Evolutionary conservation across 2,113 vertebrate genomes (phyloP).

Genomic region (Prietella phreatophila): DNA sequence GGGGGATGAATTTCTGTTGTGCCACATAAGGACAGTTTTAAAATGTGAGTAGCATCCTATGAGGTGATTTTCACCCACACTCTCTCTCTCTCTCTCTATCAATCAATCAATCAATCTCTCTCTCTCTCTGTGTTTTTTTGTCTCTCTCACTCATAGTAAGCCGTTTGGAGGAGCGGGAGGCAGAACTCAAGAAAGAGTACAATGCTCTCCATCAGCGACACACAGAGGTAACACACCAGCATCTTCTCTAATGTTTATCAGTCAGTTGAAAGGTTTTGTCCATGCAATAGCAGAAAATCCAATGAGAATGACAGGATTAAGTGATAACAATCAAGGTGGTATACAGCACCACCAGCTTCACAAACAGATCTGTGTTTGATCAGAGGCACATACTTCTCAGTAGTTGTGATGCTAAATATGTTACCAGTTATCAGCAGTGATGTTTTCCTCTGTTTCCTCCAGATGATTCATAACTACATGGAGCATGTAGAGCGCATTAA

Average conservation of each 20-base stretch:
- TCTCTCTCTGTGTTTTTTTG: background rate
- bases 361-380: background rate
- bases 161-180: conserved; percentile 90
- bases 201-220: conserved; percentile 94
- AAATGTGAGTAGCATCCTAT: background rate
- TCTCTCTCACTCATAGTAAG: conserved; percentile 74
- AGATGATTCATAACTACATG: conserved; percentile 99
- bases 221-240: conserved; percentile 81
- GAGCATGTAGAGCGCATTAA: conserved; percentile 95
- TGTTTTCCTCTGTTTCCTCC: conserved; percentile 31
- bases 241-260: background rate
- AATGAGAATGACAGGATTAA: background rate
- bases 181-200: conserved; percentile 96
- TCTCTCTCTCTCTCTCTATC: background rate
- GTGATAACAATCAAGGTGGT: background rate
- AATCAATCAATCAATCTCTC: background rate
- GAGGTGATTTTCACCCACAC: background rate
- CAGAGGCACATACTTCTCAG: background rate
- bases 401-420: background rate
- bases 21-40: background rate
- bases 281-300: background rate
- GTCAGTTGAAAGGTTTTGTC: background rate
- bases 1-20: background rate
- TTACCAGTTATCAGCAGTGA: background rate
- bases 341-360: background rate